Evolutionary conservation across 1,140 invertebrate genomes (phyloP), one percentile per base, ranked within the genome.

Genomic region (Diorhabda sublineata): DNA sequence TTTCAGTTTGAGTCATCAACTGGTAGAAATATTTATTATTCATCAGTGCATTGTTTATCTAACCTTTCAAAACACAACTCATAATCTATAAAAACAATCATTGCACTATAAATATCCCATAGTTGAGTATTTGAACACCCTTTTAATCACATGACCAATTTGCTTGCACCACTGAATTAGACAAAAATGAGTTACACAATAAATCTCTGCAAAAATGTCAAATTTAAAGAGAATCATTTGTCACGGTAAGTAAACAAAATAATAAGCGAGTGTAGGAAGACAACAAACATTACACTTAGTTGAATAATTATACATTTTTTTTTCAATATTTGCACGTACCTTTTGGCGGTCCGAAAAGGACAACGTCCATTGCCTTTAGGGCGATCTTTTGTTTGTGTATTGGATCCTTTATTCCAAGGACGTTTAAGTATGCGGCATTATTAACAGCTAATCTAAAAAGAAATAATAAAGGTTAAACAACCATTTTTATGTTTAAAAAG

Each of bases 371-470:
- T 52, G 96, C 96, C 84, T 98, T 98, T 42, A 98, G 84, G 3
- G 94, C 90, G 66, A 98, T 90, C 84, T 98, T 98, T 84, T 97
- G 95, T 80, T 94, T 96, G 81, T 98, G 95, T 76, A 97, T 97
- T 9, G 93, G 92, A 85, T 98, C 96, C 82, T 97, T 97, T 74
- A 98, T 97, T n/a, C 96, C 96, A 71, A 98, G 84, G 47, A 92
- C 87, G 79, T 87, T 91, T 58, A 97, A 83, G 83, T 92, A 95
- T 76, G 95, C 90, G 83, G 92, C 92, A 83, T 95, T 95, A 84
- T 93, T 94, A 42, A 94, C 92, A 71, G 95, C 95, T 82, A 97
- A 83, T 83, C 94, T 96, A 82, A 56, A 87, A 75, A 74, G 69
- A 76, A 72, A 71, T n/a, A n/a, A n/a, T 3, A 52, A 52, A 52